Evolutionary conservation across 2,113 vertebrate species (phyloP), one percentile per base, ranked within the genome.

Genomic region (Monarcha castaneiventris): DNA sequence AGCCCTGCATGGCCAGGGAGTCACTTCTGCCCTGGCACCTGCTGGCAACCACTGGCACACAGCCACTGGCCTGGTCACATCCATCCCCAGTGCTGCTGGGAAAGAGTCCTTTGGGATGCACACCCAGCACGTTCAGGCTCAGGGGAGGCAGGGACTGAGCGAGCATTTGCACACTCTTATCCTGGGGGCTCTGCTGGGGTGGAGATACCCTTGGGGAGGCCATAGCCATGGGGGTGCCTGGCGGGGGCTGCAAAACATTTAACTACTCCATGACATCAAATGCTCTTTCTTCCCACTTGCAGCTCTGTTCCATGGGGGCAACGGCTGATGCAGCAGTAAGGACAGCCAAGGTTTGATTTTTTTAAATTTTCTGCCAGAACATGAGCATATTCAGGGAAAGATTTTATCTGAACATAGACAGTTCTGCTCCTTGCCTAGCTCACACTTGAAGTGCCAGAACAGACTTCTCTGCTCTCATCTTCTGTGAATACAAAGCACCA

Each of bases 401-500:
- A 78, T 81, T 93, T 91, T 75, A 59, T 84, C 37, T 16, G 44
- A 87, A 89, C 74, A 66, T 11, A 61, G 10, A 75, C 22, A 89
- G 59, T 81, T 75, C 77, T 75, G 44, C 66, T 95, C 56, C 78
- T 94, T 0, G 46, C 89, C 81, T 75, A 71, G 20, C 71, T 95
- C 62, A 67, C 84, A 80, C 82, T 90, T 84, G 8, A 78, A 90
- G 87, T 58, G 87, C 84, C 84, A 95, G 91, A 85, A 97, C 62
- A 95, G 84, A 52, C 48, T 95, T 82, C 67, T 79, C 87, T 87
- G 78, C 71, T 89, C 93, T 73, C 3, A 0, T 72, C 84, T 82
- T 79, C 54, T 91, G 84, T 82, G 91, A 91, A 76, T 62, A 89
- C 49, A 56, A 93, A 93, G 87, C 59, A 62, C 89, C 93, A 95